Evolutionary conservation across 2,113 vertebrate species (phyloP).

Genomic region (Plecotus auritus): DNA sequence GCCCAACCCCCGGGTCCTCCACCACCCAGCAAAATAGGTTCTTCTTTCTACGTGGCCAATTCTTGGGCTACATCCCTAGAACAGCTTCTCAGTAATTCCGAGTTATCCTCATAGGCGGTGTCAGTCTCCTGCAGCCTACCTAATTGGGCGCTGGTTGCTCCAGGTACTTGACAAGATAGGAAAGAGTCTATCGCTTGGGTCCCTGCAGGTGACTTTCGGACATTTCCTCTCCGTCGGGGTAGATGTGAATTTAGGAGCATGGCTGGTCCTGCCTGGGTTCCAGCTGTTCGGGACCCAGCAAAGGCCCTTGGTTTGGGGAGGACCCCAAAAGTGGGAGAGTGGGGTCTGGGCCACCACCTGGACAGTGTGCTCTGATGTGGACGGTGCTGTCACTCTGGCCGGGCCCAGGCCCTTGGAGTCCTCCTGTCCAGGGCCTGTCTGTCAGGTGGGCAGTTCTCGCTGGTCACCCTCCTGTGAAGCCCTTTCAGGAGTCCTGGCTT

Average conservation of each 20-base stretch:
- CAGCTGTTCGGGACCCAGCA: neutral
- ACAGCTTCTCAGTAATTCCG: neutral
- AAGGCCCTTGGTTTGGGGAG: neutral
- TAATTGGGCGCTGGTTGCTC: neutral
- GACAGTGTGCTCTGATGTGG: fast-evolving
- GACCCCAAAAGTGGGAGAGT: neutral
- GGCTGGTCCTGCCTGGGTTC: neutral
- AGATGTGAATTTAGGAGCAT: neutral
- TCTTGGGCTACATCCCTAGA: neutral
- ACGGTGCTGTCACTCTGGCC: neutral
- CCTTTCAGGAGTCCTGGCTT: neutral
- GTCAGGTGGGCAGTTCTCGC: neutral
- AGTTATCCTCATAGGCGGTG: neutral
- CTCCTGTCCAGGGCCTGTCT: neutral
- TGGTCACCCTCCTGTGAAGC: neutral
- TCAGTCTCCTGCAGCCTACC: neutral
- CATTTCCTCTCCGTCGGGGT: neutral
- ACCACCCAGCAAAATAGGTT: neutral
- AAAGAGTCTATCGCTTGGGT: too few relatives aligned
- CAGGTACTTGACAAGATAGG: neutral
- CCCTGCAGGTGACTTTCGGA: neutral
- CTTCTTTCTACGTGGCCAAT: neutral
- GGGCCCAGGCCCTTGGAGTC: neutral
- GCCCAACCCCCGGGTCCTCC: too few relatives aligned
- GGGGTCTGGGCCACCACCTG: fast-evolving